Conservation (phyloP, 1,140 invertebrate species). For the Zaprionus tsacasi region DNA sequence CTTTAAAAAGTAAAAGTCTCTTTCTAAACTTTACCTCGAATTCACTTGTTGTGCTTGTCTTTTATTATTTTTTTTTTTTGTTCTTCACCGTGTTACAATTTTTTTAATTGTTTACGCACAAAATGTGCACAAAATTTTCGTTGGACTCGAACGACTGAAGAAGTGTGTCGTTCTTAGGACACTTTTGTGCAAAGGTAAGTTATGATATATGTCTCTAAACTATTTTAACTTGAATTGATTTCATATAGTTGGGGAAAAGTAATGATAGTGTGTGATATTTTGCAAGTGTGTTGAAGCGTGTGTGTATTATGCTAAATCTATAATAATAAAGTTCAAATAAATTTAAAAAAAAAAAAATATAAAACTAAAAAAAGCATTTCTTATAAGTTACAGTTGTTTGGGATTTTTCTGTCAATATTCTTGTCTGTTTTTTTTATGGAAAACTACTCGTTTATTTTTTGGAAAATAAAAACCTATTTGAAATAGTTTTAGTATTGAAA, state of each 20-base stretch:
- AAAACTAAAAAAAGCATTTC: background rate
- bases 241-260: background rate
- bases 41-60: slow-evolving; percentile 16
- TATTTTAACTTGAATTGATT: background rate
- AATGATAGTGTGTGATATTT: background rate
- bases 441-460: background rate
- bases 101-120: slow-evolving; percentile 54
- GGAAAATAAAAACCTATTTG: background rate
- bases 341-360: too few species aligned
- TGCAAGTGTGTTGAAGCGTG: background rate
- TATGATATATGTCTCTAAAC: too few species aligned
- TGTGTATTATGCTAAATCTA: background rate
- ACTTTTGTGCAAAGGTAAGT: slow-evolving; percentile 23
- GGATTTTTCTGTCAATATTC: background rate
- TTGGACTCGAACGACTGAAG: slow-evolving; percentile 74
- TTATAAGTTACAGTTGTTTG: background rate
- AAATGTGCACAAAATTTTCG: slow-evolving; percentile 78
- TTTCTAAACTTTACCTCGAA: background rate
- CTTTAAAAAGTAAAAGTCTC: slow-evolving; percentile 4
- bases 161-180: slow-evolving; percentile 58
- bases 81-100: slow-evolving; percentile 33
- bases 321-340: background rate
- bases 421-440: background rate
- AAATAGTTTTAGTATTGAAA: background rate
- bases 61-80: slow-evolving; percentile 14